phyloP scores from a whole-genome alignment of 1,140 invertebrate species.

The Oryctes rhinoceros region DNA sequence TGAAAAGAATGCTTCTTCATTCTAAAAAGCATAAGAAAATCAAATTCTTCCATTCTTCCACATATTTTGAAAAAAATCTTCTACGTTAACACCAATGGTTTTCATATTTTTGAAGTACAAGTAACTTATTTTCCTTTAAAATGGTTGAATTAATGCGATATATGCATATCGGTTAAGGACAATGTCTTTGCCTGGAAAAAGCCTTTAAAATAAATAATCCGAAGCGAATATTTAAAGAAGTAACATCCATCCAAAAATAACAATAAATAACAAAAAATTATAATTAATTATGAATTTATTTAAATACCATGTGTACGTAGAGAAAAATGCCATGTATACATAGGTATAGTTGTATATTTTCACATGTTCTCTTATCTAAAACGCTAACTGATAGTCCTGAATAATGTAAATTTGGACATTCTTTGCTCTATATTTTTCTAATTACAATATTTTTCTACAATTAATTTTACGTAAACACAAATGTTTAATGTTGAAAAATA shows the following conservation, averaged over 20 bases:
- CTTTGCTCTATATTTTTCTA: too few relatives aligned
- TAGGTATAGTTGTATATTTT: too few relatives aligned
- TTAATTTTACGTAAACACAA: too few relatives aligned
- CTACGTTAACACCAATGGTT: conserved; percentile 16
- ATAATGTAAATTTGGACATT: too few relatives aligned
- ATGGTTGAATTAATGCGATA: background rate
- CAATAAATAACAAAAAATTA: conserved; percentile 14
- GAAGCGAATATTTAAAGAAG: background rate
- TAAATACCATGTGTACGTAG: too few relatives aligned
- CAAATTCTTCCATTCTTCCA: too few relatives aligned
- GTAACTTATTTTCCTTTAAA: background rate
- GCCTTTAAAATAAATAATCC: background rate
- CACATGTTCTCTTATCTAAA: too few relatives aligned
- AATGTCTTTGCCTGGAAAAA: conserved; percentile 25
- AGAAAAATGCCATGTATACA: too few relatives aligned
- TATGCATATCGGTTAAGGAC: background rate
- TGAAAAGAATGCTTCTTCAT: conserved; percentile 3
- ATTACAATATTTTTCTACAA: too few relatives aligned
- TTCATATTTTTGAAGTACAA: conserved; percentile 22
- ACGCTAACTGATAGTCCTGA: too few relatives aligned
- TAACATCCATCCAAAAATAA: background rate
- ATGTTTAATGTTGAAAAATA: too few relatives aligned
- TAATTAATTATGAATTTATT: background rate
- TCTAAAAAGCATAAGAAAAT: background rate
- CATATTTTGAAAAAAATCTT: conserved; percentile 14